Base-by-base conservation (phyloP, 1,140 invertebrate genomes). In the Zeugodacus cucurbitae region DNA sequence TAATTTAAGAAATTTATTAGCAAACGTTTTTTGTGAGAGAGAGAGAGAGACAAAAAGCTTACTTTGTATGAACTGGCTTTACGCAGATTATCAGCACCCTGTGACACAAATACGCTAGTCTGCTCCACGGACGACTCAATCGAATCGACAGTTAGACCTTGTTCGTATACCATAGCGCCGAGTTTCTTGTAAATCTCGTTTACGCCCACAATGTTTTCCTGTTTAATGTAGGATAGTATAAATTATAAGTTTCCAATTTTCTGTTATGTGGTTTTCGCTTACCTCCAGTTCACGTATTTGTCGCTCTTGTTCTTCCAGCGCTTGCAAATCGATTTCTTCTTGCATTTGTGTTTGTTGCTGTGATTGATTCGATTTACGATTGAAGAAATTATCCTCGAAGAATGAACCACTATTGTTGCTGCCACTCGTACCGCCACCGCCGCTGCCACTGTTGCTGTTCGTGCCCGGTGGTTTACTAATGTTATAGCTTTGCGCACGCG, bases 131-230 rank as follows among this genome's bases (percentile, higher is more conserved):
- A 98, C 1, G 98, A 97, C 94, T 99, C 99, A 92, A 99, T 99
- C 54, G 97, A 99, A 93, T 99, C 98, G 87, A 99, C 96, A 6
- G 98, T 96, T 90, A 98, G 96, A n/a, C 98, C 98, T 94, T 99
- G 99, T 89, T 99, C 97, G 93, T 99, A 98, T 26, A 99, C 98
- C 93, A 99, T 95, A 78, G 97, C 96, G 5, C 98, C 99, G 78
- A 99, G 95, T 92, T 99, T 98, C 95, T 98, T 99, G 94, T 99
- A 99, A 91, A 99, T 99, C 94, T 99, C 96, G 94, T 99, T 99
- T 22, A 99, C 98, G 92, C 98, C 98, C 90, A 96, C 96, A 90
- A 99, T 99, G 94, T 99, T 98, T 90, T 95, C 96, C 97, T 99
- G 14, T 22, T 58, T 85, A 29, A 54, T 17, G 44, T 54, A 54